Percentiles rank a stretch among this genome's conserved stretches.
Conservation (phyloP, 2,888 invertebrate genomes). For the Penaeus monodon region DNA sequence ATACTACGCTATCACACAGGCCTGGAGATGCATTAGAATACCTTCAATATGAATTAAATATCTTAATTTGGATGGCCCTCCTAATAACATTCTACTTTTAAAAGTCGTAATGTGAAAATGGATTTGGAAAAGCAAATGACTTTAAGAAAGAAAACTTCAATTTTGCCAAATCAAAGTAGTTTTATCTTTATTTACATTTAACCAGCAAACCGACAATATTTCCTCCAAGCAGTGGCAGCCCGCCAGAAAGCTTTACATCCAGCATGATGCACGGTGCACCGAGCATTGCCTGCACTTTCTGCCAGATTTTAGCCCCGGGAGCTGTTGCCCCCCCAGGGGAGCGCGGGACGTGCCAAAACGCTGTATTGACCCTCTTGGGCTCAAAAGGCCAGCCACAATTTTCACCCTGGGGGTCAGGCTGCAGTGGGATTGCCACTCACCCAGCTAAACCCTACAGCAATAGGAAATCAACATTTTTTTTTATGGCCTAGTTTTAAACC, state of each 20-base stretch:
- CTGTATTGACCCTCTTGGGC: conserved; percentile 47
- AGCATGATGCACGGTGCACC: conserved; percentile 62
- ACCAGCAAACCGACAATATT: conserved; percentile 2
- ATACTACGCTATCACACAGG: conserved; percentile 60
- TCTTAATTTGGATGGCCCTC: not conserved
- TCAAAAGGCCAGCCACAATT: conserved; percentile 54
- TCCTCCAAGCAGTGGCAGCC: conserved; percentile 62
- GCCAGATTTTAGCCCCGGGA: conserved; percentile 64
- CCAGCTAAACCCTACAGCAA: conserved; percentile 32
- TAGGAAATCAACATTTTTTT: conserved; percentile 1
- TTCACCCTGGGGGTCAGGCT: conserved; percentile 60
- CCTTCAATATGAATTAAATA: conserved; percentile 12
- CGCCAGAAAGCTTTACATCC: conserved; percentile 64
- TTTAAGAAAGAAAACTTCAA: too few species aligned
- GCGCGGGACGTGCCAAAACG: conserved; percentile 58
- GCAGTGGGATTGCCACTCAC: conserved; percentile 51
- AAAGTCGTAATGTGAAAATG: not conserved
- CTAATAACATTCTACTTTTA: conserved; percentile 12
- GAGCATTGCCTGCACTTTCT: conserved; percentile 64
- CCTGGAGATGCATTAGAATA: conserved; percentile 58
- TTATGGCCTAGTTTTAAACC: too few species aligned
- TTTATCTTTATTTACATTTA: not conserved
- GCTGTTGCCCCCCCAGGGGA: conserved; percentile 60
- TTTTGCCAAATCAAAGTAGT: too few species aligned
- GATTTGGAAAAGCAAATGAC: not conserved